These are phyloP conservation scores for Solenopsis fugax DNA, from an alignment of 1,140 invertebrate genomes.

Conservation along the genomic window DNA sequence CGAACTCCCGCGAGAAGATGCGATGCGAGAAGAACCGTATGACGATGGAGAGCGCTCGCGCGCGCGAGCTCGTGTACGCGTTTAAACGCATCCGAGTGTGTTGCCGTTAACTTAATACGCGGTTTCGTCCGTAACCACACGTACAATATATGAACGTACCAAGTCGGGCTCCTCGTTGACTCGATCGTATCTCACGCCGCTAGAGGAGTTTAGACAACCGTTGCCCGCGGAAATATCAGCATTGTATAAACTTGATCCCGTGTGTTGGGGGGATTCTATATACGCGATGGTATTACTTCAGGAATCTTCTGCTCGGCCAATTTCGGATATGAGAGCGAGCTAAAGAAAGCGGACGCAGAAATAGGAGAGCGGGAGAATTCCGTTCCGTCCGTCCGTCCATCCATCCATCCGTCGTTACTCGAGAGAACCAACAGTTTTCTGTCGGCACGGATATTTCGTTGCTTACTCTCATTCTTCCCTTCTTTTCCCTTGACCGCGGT, in stretches of 20 bases:
- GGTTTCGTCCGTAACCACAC: slow-evolving; percentile 44
- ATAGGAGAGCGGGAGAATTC: slow-evolving; percentile 47
- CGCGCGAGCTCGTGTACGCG: neutral
- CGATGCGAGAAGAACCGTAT: slow-evolving; percentile 47
- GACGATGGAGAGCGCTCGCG: slow-evolving; percentile 11
- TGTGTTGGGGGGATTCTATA: slow-evolving; percentile 17
- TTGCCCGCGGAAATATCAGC: slow-evolving; percentile 54
- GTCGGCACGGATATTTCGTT: slow-evolving; percentile 51
- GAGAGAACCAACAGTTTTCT: slow-evolving; percentile 32
- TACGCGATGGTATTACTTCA: slow-evolving; percentile 41
- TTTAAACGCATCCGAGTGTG: slow-evolving; percentile 39
- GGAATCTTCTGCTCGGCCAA: slow-evolving; percentile 64
- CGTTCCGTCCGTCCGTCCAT: slow-evolving; percentile 4
- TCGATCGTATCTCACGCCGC: slow-evolving; percentile 61
- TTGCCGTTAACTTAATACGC: slow-evolving; percentile 62
- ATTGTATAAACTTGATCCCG: slow-evolving; percentile 56
- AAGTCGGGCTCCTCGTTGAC: slow-evolving; percentile 35
- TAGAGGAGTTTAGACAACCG: slow-evolving; percentile 51
- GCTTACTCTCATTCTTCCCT: slow-evolving; percentile 55
- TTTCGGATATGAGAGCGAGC: slow-evolving; percentile 69
- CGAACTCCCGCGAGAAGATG: slow-evolving; percentile 34
- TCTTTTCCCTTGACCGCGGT: slow-evolving; percentile 73
- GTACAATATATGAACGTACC: slow-evolving; percentile 34
- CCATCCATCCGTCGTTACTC: slow-evolving; percentile 1
- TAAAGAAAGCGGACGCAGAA: slow-evolving; percentile 56